Evolutionary conservation across 2,888 invertebrate species (phyloP).

Genomic region (Aphodius granarius): DNA sequence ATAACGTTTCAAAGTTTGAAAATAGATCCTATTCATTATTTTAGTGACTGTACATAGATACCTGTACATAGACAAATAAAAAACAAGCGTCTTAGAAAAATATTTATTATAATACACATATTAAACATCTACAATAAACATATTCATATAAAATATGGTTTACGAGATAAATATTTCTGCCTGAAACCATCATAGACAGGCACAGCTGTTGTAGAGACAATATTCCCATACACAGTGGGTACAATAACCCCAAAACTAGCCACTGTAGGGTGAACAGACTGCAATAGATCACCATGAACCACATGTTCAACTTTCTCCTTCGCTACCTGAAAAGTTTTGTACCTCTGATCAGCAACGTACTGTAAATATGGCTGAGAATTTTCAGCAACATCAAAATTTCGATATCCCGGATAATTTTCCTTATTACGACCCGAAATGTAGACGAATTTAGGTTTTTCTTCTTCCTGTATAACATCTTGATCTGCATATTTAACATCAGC

Average conservation of each 20-base stretch:
- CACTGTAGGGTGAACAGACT: neutral
- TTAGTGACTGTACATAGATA: no score
- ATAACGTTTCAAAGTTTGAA: no score
- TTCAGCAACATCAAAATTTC: neutral
- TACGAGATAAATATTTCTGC: neutral
- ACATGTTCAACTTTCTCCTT: neutral
- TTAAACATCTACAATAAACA: neutral
- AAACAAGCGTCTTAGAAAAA: neutral
- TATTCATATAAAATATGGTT: neutral
- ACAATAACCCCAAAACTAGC: neutral
- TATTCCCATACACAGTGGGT: neutral
- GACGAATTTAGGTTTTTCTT: neutral
- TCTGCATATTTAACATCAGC: constrained; percentile 65
- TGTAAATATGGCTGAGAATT: neutral
- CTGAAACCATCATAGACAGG: neutral
- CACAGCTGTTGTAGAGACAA: neutral
- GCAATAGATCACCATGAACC: neutral
- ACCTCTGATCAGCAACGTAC: neutral
- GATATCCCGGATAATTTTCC: neutral
- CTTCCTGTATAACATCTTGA: constrained; percentile 7
- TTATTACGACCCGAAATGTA: neutral
- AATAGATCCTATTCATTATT: no score
- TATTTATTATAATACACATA: neutral
- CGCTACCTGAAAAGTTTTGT: neutral
- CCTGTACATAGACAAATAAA: neutral